Conservation (phyloP, 37 sponge, comb jelly and placozoan species). For the Theonella swinhoei region DNA sequence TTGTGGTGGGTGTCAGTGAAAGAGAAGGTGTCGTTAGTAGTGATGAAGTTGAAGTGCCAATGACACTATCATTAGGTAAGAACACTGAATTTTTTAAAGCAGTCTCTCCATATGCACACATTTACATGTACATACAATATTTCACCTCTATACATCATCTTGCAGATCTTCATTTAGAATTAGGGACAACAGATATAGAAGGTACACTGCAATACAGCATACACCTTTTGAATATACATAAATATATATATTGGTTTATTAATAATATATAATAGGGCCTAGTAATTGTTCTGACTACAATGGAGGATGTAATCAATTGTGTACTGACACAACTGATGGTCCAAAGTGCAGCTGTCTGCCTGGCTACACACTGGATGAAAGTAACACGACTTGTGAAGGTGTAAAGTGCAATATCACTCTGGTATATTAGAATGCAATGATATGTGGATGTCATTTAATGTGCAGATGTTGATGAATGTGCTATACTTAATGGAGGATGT, state of each 20-base stretch:
- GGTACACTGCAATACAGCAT: no score
- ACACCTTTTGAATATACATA: no score
- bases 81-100: no score
- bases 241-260: neutral
- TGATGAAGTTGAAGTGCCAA: neutral
- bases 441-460: neutral
- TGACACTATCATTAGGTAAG: neutral
- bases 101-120: no score
- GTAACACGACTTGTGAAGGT: neutral
- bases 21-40: neutral
- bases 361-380: neutral
- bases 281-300: neutral
- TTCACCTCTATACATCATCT: no score
- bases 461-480: constrained; percentile 54
- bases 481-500: neutral
- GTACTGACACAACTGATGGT: neutral
- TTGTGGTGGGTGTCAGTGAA: neutral
- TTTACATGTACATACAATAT: no score
- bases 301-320: neutral
- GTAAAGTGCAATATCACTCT: no score
- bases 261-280: neutral
- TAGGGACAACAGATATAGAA: neutral
- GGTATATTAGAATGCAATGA: neutral
- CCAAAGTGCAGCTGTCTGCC: neutral
- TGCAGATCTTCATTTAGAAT: neutral